Evolutionary conservation across 30 jellyfish, hydroid and myxozoan genomes (phyloP).

Genomic region (Phacellophora camtschatica): DNA sequence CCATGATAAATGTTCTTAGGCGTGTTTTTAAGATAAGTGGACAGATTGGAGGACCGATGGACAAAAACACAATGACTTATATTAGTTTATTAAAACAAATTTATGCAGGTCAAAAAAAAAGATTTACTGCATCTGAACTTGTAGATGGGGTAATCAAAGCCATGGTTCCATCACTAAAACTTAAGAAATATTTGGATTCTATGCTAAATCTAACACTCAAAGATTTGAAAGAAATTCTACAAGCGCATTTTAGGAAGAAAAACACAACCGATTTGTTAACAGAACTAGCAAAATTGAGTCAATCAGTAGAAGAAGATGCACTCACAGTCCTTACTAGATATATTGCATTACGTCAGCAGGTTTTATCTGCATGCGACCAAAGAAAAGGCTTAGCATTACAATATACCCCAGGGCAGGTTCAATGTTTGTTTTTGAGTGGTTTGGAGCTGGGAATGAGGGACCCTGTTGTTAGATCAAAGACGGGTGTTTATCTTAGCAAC

Average conservation of each 20-base stretch:
- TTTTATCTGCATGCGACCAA: background rate
- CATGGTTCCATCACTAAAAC: background rate
- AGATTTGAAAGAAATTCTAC: background rate
- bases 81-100: background rate
- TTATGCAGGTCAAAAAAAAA: background rate
- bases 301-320: background rate
- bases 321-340: background rate
- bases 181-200: background rate
- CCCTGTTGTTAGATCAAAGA: background rate
- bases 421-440: background rate
- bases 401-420: background rate
- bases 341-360: background rate
- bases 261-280: background rate
- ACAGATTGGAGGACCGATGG: background rate
- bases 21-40: background rate
- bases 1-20: background rate
- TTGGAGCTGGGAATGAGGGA: background rate
- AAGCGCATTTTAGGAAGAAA: background rate
- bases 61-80: background rate
- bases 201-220: background rate
- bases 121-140: background rate
- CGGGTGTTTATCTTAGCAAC: background rate
- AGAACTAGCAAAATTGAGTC: background rate
- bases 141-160: background rate
- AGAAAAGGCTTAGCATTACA: background rate